Percentiles rank a stretch among this genome's conserved stretches.
phyloP scores from a whole-genome alignment of 35 echinoderm and acorn worm genomes.

The Hemicentrotus pulcherrimus region DNA sequence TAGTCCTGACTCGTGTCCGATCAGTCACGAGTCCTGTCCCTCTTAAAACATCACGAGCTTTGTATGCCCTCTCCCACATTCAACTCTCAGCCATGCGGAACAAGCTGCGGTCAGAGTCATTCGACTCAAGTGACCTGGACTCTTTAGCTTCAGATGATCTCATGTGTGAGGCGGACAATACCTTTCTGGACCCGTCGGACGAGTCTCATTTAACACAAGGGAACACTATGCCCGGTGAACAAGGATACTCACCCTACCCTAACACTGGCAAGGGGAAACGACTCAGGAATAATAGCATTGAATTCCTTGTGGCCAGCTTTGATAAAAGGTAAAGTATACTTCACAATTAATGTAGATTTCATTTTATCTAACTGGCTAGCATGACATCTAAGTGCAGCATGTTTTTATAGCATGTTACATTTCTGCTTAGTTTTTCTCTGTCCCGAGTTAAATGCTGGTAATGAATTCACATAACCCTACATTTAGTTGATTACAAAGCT shows the following conservation, averaged over 20 bases:
- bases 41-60: background rate
- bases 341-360: background rate
- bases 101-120: conserved; percentile 48
- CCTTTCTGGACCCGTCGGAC: conserved; percentile 26
- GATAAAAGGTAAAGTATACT: conserved; percentile 37
- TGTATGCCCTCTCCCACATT: background rate
- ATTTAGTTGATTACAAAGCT: too few species aligned
- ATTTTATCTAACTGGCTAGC: background rate
- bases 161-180: conserved; percentile 37
- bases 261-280: conserved; percentile 38
- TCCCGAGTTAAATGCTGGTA: too few species aligned
- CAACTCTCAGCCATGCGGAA: conserved; percentile 46
- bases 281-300: conserved; percentile 53
- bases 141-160: conserved; percentile 45
- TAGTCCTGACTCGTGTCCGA: conserved; percentile 23
- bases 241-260: conserved; percentile 33
- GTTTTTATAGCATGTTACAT: background rate
- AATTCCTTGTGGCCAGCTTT: conserved; percentile 35
- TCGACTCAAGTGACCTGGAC: conserved; percentile 46
- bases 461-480: too few species aligned
- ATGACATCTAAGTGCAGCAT: background rate
- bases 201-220: background rate
- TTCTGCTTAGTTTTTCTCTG: background rate
- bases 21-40: conserved; percentile 38
- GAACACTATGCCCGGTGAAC: conserved; percentile 22